Conservation (phyloP, 2,113 vertebrate species). For the Gopherus evgoodei region DNA sequence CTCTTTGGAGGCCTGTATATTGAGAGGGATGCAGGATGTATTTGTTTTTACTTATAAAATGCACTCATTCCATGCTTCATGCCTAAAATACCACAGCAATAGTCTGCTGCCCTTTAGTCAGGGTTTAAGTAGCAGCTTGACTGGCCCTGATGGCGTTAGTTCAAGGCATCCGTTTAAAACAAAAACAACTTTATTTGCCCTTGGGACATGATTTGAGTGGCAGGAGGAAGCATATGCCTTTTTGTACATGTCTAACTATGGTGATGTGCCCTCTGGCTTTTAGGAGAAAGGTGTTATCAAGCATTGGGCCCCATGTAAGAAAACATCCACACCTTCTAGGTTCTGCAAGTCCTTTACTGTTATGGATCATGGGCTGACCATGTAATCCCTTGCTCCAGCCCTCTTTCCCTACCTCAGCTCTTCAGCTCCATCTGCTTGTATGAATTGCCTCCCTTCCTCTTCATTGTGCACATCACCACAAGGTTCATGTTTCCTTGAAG, state of each 20-base stretch:
- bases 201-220: background rate
- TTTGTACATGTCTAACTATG: background rate
- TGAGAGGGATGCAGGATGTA: background rate
- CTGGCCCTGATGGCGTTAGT: background rate
- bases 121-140: background rate
- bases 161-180: background rate
- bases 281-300: background rate
- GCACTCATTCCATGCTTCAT: background rate
- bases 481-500: background rate
- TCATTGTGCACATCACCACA: background rate
- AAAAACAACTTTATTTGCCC: background rate
- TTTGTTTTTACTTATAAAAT: background rate
- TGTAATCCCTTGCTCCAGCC: background rate
- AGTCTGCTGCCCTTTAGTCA: accelerated
- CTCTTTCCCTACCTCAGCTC: background rate
- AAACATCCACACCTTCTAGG: background rate
- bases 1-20: background rate
- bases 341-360: background rate
- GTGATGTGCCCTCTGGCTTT: background rate
- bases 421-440: background rate
- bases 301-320: background rate
- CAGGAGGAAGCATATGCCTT: background rate
- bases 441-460: background rate
- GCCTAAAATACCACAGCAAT: background rate
- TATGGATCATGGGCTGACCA: background rate